Conservation (phyloP, 2,888 invertebrate species). For the Cordilura impudica region DNA sequence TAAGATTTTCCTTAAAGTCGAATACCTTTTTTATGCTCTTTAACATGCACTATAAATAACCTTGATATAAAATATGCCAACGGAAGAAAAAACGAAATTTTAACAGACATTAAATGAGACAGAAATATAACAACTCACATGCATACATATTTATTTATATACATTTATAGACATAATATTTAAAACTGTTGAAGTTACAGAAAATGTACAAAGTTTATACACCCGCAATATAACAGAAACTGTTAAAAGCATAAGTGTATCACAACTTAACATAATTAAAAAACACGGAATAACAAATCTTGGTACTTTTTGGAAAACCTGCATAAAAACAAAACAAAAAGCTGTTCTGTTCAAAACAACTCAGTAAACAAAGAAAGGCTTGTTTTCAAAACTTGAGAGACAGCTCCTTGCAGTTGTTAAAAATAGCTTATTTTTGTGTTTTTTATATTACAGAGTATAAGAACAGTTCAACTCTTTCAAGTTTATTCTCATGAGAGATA, state of each 20-base stretch:
- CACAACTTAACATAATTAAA: not conserved
- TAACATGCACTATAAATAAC: conserved; percentile 67
- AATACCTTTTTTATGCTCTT: conserved; percentile 8
- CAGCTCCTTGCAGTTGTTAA: too few relatives aligned
- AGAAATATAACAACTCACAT: conserved; percentile 1
- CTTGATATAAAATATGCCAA: conserved; percentile 72
- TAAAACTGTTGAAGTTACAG: not conserved
- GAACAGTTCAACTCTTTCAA: too few relatives aligned
- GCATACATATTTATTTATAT: not conserved
- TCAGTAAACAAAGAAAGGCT: not conserved
- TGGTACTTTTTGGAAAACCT: not conserved
- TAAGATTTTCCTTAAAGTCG: conserved; percentile 38
- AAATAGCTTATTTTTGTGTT: too few relatives aligned
- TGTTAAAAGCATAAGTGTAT: not conserved
- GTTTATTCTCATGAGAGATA: too few relatives aligned
- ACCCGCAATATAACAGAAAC: not conserved
- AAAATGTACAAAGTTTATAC: not conserved
- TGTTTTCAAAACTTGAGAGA: too few relatives aligned
- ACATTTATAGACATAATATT: not conserved
- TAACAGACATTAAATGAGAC: conserved; percentile 32
- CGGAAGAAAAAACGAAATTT: conserved; percentile 29
- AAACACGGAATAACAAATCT: too few relatives aligned
- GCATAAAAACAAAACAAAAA: not conserved
- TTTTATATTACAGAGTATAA: too few relatives aligned
- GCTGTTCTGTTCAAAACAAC: not conserved